Conservation (phyloP, 2,113 vertebrate genomes). For the Cinclus cinclus region DNA sequence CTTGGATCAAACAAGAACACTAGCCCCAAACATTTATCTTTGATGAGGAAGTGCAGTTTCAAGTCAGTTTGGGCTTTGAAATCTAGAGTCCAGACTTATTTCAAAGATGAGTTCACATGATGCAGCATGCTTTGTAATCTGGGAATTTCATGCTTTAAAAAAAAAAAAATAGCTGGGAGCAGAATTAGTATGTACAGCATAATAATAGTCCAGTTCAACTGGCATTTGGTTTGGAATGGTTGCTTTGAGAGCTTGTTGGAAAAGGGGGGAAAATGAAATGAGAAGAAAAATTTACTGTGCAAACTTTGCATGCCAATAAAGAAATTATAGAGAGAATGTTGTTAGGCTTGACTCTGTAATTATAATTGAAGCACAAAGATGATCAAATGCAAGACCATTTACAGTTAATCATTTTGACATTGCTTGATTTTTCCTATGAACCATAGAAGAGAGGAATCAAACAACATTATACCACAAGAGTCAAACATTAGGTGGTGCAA, state of each 20-base stretch:
- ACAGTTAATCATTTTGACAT: conserved; percentile 47
- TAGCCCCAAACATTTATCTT: conserved; percentile 53
- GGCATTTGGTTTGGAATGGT: conserved; percentile 56
- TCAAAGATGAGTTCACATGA: conserved; percentile 49
- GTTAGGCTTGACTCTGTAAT: conserved; percentile 40
- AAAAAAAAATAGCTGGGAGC: conserved; percentile 51
- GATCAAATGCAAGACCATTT: conserved; percentile 35
- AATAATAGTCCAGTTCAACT: conserved; percentile 45
- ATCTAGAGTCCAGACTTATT: neutral
- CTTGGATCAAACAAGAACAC: conserved; percentile 54
- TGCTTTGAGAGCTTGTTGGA: conserved; percentile 55
- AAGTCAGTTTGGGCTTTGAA: conserved; percentile 45
- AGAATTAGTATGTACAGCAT: conserved; percentile 58
- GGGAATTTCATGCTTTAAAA: conserved; percentile 31
- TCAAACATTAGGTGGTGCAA: conserved; percentile 23
- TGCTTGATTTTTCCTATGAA: conserved; percentile 18
- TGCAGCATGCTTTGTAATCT: conserved; percentile 32
- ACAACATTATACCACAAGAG: neutral
- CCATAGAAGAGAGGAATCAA: conserved; percentile 1
- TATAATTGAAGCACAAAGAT: conserved; percentile 51
- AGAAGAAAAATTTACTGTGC: conserved; percentile 50
- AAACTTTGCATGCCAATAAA: conserved; percentile 46
- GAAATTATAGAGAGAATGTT: conserved; percentile 59
- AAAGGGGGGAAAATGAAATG: neutral
- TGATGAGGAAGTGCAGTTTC: conserved; percentile 42